phyloP scores from a whole-genome alignment of 1,140 invertebrate genomes.

The Eupeodes corollae region DNA sequence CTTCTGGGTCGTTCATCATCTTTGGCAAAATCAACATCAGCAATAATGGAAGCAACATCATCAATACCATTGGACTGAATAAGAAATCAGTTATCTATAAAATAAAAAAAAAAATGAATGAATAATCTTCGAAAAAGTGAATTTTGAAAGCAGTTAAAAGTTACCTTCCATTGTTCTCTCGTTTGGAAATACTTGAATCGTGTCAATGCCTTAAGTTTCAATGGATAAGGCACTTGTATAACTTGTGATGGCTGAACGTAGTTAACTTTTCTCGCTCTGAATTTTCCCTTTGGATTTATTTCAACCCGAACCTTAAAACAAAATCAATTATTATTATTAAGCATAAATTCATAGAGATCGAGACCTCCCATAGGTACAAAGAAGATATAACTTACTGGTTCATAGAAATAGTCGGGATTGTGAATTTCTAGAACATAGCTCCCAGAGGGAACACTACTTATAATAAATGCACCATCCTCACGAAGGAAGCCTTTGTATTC shows the following conservation, averaged over 20 bases:
- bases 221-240: conserved; percentile 79
- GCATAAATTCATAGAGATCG: neutral
- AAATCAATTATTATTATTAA: neutral
- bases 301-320: conserved; percentile 56
- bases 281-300: conserved; percentile 93
- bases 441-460: conserved; percentile 83
- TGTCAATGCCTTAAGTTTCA: conserved; percentile 72
- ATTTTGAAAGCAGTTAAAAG: neutral
- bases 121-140: neutral
- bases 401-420: conserved; percentile 83
- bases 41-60: conserved; percentile 89
- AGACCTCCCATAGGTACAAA: neutral
- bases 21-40: conserved; percentile 89
- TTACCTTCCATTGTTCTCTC: conserved; percentile 79
- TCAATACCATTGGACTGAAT: conserved; percentile 94
- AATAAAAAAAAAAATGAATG: neutral
- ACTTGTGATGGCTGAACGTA: conserved; percentile 83
- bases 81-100: conserved; percentile 73
- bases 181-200: conserved; percentile 86
- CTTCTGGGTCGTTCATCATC: conserved; percentile 94
- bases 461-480: conserved; percentile 85
- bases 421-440: conserved; percentile 91
- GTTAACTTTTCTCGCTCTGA: conserved; percentile 88
- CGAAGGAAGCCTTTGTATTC: conserved; percentile 77
- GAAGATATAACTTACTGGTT: conserved; percentile 49